phyloP scores from a whole-genome alignment of 2,797 vertebrate genomes.

The Numenius phaeopus region DNA sequence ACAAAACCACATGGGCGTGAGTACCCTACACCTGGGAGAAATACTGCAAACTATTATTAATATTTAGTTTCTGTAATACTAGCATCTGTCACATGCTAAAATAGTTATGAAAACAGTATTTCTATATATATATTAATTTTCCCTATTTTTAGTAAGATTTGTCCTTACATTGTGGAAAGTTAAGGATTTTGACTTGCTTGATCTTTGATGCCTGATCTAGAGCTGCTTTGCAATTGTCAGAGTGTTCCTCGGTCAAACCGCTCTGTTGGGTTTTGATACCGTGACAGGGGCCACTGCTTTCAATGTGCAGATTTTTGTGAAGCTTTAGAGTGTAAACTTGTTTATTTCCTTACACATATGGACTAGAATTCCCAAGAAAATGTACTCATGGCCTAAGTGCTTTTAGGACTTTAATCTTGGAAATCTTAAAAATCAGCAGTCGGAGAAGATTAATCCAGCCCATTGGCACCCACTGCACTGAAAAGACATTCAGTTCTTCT shows the following conservation, averaged over 20 bases:
- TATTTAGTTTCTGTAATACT: background rate
- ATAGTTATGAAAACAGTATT: background rate
- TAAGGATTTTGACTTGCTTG: background rate
- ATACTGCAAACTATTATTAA: background rate
- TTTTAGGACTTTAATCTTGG: background rate
- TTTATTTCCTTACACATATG: background rate
- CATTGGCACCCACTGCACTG: background rate
- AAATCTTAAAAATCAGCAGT: slow-evolving; percentile 16
- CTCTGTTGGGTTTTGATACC: background rate
- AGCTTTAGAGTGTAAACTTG: background rate
- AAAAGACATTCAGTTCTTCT: background rate
- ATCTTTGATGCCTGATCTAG: background rate
- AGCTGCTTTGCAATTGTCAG: background rate
- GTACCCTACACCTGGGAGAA: background rate
- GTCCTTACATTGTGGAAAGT: background rate
- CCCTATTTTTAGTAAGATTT: background rate
- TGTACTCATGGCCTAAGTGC: background rate
- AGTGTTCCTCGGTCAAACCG: background rate
- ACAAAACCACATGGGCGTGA: background rate
- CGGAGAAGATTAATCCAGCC: background rate
- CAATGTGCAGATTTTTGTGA: background rate
- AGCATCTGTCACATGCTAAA: background rate
- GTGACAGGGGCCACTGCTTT: background rate
- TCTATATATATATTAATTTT: background rate
- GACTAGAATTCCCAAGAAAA: background rate